Base-by-base conservation (phyloP, 2,113 vertebrate species). In the Erinaceus europaeus region DNA sequence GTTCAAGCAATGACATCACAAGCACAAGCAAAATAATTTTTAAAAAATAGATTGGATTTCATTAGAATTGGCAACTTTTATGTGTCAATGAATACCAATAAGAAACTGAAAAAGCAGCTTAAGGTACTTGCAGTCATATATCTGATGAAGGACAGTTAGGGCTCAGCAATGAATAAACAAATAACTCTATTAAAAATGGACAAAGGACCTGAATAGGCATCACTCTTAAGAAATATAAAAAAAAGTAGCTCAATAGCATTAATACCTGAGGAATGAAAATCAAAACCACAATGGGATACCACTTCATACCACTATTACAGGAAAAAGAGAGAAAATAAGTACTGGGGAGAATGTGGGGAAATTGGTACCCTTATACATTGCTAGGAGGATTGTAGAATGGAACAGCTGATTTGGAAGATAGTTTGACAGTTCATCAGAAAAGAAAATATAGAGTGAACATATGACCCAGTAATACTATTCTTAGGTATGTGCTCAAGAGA, bases 181-280 rank as follows among this genome's bases (percentile, higher is more conserved):
- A 27, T 34, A 57, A 42, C 38, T 18, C 32, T 29, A 13, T 85
- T 81, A 55, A n/a, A 86, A 81, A 78, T 36, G 72, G 34, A n/a
- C 55, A 52, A 53, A 62, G 25, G 64, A 48, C 29, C 36, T n/a
- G 6, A 57, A 40, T 9, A 34, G 67, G 48, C 25, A 42, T 55
- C 78, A 84, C 36, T 80, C 25, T 36, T 34, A 48, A 36, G 29
- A 27, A 10, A 52, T 32, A 40, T 9, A n/a, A 8, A 13, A 40
- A 53, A 46, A 53, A 71, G 15, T 29, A 32, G 52, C 9, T 74
- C 34, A 12, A 1, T 3, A 2, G 36, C 44, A 1, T 73, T 80
- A 21, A 38, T 59, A n/a, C 32, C 2, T 29, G 61, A 59, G 77
- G 73, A 75, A 38, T 46, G 53, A 42, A 75, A 32, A 50, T 75